These are phyloP conservation scores for Tiaroga cobitis DNA, from an alignment of 2,797 vertebrate species.

Conservation along the genomic window DNA sequence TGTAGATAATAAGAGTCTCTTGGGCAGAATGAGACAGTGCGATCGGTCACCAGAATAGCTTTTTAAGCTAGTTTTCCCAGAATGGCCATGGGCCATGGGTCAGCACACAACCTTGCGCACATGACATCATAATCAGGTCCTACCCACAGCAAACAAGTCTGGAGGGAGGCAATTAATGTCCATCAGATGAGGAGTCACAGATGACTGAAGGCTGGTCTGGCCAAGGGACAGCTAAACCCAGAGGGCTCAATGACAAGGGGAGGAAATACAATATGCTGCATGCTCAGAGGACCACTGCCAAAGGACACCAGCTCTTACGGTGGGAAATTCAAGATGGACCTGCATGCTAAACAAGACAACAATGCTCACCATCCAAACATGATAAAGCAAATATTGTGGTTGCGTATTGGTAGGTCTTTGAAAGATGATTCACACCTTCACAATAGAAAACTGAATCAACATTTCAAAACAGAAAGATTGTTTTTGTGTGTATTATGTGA, in stretches of 20 bases:
- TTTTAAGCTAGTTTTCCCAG: slow-evolving; percentile 53
- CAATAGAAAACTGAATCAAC: slow-evolving; percentile 16
- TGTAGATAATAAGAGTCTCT: slow-evolving; percentile 22
- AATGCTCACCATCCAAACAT: background rate
- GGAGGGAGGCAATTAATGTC: slow-evolving; percentile 62
- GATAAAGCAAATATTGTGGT: background rate
- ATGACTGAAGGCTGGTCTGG: slow-evolving; percentile 38
- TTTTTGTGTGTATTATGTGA: slow-evolving; percentile 6
- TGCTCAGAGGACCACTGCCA: slow-evolving; percentile 32
- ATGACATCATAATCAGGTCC: slow-evolving; percentile 64
- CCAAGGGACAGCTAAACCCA: slow-evolving; percentile 34
- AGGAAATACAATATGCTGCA: slow-evolving; percentile 35
- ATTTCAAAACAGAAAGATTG: background rate
- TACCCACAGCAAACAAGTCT: slow-evolving; percentile 57
- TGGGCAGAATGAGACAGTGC: slow-evolving; percentile 10
- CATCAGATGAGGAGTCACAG: slow-evolving; percentile 51
- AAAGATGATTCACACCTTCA: slow-evolving; percentile 17
- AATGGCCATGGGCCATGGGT: slow-evolving; percentile 57
- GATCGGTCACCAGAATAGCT: slow-evolving; percentile 51
- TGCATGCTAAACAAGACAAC: background rate
- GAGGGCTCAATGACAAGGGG: slow-evolving; percentile 42
- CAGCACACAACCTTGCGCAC: slow-evolving; percentile 47
- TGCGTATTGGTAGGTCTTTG: slow-evolving; percentile 4
- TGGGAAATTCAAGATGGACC: slow-evolving; percentile 22
- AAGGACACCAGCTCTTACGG: background rate